A percentile compares a stretch with the other conserved stretches of the same genome.
Conservation (phyloP, 2,888 invertebrate species). For the Argynnis bischoffii region DNA sequence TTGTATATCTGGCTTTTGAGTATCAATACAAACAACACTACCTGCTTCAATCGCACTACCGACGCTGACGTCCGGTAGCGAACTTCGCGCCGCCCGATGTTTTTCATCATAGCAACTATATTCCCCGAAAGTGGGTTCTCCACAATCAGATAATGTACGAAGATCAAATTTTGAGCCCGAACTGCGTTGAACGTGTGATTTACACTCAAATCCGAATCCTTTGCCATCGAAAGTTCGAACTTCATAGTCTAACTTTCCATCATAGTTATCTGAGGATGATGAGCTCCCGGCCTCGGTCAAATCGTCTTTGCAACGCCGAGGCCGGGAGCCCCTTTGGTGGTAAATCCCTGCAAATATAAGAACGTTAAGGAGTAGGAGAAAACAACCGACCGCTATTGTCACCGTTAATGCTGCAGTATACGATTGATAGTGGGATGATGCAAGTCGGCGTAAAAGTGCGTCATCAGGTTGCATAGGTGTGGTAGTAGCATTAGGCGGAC, state of each 20-base stretch:
- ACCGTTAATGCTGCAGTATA: conserved; percentile 94
- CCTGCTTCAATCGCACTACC: conserved; percentile 83
- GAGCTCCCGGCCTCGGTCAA: conserved; percentile 88
- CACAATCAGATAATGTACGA: conserved; percentile 78
- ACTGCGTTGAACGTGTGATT: conserved; percentile 78
- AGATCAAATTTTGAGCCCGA: conserved; percentile 74
- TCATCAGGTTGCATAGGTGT: conserved; percentile 82
- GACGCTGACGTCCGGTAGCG: conserved; percentile 83
- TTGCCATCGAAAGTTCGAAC: conserved; percentile 79
- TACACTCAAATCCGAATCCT: conserved; percentile 81
- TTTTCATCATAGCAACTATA: conserved; percentile 86
- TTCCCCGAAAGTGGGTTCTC: conserved; percentile 83
- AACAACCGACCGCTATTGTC: conserved; percentile 93
- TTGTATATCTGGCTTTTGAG: conserved; percentile 78
- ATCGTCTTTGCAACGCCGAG: conserved; percentile 90
- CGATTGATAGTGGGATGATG: conserved; percentile 92
- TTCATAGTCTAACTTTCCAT: conserved; percentile 81
- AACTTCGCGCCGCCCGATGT: conserved; percentile 81
- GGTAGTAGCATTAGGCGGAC: conserved; percentile 84
- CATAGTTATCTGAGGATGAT: conserved; percentile 85
- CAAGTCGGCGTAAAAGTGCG: conserved; percentile 87
- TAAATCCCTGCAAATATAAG: conserved; percentile 95
- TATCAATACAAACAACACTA: conserved; percentile 78
- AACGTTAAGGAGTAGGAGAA: conserved; percentile 90
- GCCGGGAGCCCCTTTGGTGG: conserved; percentile 89